Percentiles rank a stretch among this genome's conserved stretches.
These are phyloP conservation scores for Calameuta filiformis DNA, from an alignment of 2,888 invertebrate species.

Conservation along the genomic window DNA sequence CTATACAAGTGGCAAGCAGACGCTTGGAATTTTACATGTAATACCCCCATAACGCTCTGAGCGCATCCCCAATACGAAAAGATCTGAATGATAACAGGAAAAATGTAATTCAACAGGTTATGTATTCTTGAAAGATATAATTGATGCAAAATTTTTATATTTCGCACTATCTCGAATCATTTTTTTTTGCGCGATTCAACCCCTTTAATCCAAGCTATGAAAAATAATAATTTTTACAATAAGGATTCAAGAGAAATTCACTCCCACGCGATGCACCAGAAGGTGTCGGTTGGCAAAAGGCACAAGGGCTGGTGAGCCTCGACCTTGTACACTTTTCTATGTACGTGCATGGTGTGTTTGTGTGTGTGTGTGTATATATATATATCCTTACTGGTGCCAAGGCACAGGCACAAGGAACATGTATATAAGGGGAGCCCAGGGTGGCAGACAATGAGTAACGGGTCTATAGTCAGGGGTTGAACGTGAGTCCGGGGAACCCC, in stretches of 20 bases:
- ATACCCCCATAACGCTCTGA: not conserved
- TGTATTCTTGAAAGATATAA: not conserved
- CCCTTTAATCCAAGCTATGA: not conserved
- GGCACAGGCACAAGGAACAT: not conserved
- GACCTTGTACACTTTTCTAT: not conserved
- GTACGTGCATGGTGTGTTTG: not conserved
- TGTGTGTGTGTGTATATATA: constrained; percentile 6
- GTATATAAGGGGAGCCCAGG: constrained; percentile 35
- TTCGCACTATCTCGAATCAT: not conserved
- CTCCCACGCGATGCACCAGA: not conserved
- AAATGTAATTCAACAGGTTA: not conserved
- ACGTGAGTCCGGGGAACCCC: constrained; percentile 48
- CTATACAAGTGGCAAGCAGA: not conserved
- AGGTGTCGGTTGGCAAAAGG: not conserved
- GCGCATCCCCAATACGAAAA: not conserved
- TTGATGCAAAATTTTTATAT: not conserved
- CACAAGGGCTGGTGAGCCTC: not conserved
- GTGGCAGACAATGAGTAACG: constrained; percentile 56
- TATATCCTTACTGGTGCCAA: constrained; percentile 8
- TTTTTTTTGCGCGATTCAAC: not conserved
- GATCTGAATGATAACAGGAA: not conserved
- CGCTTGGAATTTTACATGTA: not conserved
- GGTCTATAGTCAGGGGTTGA: constrained; percentile 33
- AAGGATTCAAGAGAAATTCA: not conserved
- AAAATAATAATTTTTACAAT: not conserved